These are phyloP conservation scores for Chrysoperla carnea DNA, from an alignment of 1,140 invertebrate genomes.

Conservation along the genomic window DNA sequence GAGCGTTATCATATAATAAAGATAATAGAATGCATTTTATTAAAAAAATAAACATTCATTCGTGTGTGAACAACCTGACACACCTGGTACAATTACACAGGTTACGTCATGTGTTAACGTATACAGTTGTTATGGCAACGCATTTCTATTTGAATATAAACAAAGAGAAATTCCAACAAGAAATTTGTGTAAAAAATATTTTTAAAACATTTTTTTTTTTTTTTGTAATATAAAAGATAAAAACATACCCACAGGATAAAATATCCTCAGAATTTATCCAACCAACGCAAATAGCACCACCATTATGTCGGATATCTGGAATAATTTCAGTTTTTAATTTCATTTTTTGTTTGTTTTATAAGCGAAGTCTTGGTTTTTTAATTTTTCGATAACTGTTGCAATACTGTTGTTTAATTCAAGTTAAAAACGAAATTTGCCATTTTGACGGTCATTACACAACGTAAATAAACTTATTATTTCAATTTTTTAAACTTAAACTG, in stretches of 20 bases:
- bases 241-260: conserved; percentile 63
- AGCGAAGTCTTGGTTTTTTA: neutral
- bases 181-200: conserved; percentile 1
- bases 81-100: neutral
- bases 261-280: conserved; percentile 88
- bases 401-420: too few relatives aligned
- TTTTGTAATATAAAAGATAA: neutral
- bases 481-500: too few relatives aligned
- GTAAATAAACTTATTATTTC: too few relatives aligned
- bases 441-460: too few relatives aligned
- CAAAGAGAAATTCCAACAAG: neutral
- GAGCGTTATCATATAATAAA: too few relatives aligned
- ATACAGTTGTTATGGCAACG: neutral
- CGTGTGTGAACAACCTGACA: too few relatives aligned
- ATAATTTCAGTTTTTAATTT: conserved; percentile 61
- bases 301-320: conserved; percentile 50
- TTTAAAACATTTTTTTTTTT: conserved; percentile 3
- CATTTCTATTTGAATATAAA: conserved; percentile 1
- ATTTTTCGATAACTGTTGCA: too few relatives aligned
- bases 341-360: conserved; percentile 30
- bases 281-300: conserved; percentile 67
- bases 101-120: neutral
- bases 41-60: conserved; percentile 2
- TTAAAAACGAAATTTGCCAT: too few relatives aligned
- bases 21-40: too few relatives aligned